phyloP scores from a whole-genome alignment of 2,113 vertebrate genomes.

The Fulica atra region DNA sequence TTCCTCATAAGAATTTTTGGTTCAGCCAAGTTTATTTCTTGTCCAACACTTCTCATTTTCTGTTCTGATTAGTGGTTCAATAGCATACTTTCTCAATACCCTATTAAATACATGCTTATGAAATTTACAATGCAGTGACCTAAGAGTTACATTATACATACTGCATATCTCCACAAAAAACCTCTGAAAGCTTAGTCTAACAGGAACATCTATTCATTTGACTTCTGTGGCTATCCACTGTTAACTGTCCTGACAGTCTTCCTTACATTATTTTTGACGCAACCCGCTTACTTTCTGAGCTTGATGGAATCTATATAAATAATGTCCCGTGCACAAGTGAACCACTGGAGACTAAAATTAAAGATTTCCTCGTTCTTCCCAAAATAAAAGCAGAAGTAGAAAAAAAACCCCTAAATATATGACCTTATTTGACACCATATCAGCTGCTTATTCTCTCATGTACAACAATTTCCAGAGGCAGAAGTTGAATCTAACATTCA shows the following conservation, averaged over 20 bases:
- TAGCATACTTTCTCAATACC: background rate
- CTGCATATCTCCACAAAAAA: background rate
- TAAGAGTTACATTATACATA: background rate
- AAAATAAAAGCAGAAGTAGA: background rate
- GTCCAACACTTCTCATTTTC: background rate
- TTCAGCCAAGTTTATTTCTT: background rate
- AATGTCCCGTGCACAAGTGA: fast-evolving
- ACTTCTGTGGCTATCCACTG: background rate
- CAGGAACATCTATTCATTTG: background rate
- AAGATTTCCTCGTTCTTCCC: background rate
- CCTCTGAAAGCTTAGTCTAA: background rate
- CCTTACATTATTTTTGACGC: background rate
- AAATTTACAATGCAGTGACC: background rate
- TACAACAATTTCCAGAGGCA: background rate
- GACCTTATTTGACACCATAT: background rate
- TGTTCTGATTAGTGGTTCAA: background rate
- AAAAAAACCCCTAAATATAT: background rate
- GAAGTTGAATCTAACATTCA: background rate
- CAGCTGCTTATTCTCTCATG: background rate
- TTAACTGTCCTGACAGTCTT: background rate
- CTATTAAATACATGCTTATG: background rate
- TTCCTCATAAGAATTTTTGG: background rate
- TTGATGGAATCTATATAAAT: background rate
- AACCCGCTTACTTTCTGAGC: background rate
- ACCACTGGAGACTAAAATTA: background rate